These are phyloP conservation scores for Nephrotoma appendiculata DNA, from an alignment of 2,888 invertebrate genomes.

Conservation along the genomic window DNA sequence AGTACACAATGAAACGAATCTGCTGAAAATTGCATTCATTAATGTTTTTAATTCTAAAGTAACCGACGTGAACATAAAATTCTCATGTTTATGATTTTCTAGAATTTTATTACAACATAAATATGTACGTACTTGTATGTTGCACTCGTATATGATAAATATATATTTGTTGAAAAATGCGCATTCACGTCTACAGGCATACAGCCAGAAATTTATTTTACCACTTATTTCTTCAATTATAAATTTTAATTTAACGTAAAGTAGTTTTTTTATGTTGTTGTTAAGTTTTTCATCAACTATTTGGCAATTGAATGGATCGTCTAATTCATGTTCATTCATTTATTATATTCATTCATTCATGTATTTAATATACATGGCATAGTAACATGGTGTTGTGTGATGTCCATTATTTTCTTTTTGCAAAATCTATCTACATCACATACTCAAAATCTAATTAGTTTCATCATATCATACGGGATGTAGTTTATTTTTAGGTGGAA, in stretches of 20 bases:
- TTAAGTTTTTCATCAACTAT: neutral
- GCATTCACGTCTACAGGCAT: neutral
- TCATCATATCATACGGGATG: neutral
- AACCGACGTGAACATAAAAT: neutral
- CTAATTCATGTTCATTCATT: neutral
- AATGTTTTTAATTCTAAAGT: neutral
- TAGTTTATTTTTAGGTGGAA: neutral
- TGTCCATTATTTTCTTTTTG: neutral
- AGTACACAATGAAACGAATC: neutral
- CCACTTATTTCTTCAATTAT: neutral
- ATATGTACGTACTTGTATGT: neutral
- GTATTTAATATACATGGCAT: neutral
- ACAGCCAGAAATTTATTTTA: neutral
- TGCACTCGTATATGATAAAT: neutral
- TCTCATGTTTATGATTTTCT: neutral
- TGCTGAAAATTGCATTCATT: neutral
- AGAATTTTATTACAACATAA: neutral
- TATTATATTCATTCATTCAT: neutral
- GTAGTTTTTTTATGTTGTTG: neutral
- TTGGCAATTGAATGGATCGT: neutral
- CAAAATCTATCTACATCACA: neutral
- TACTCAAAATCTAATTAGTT: neutral
- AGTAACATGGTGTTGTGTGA: neutral
- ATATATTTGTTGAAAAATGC: neutral
- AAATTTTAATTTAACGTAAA: neutral